Evolutionary conservation across 2,113 vertebrate species (phyloP).

Genomic region (Girardinichthys multiradiatus): DNA sequence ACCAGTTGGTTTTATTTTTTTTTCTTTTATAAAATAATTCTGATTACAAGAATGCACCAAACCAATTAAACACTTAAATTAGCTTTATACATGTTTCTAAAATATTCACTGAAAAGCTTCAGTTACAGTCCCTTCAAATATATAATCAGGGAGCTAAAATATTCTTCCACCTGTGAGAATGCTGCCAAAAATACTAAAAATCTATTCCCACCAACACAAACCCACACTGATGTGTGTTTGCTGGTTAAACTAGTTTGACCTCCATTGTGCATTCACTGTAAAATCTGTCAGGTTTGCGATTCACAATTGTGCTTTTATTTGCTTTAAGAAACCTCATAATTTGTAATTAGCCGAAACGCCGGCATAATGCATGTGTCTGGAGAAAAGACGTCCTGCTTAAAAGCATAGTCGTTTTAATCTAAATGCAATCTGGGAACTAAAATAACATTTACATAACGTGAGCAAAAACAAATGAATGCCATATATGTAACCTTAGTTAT

Average conservation of each 20-base stretch:
- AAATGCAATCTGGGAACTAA: conserved; percentile 1
- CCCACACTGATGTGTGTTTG: neutral
- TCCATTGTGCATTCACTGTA: neutral
- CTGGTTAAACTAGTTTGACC: too few species aligned
- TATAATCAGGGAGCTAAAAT: too few species aligned
- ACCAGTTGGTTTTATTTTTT: neutral
- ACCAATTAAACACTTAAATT: neutral
- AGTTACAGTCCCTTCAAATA: neutral
- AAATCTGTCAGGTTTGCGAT: neutral
- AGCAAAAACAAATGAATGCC: conserved; percentile 53
- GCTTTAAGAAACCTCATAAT: neutral
- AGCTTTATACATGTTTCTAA: neutral
- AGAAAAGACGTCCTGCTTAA: too few species aligned
- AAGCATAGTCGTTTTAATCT: conserved; percentile 9
- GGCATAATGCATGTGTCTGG: too few species aligned
- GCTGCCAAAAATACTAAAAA: too few species aligned
- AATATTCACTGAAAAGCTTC: neutral
- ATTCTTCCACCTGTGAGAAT: too few species aligned
- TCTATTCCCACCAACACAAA: neutral
- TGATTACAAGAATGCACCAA: neutral
- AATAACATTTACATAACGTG: conserved; percentile 49
- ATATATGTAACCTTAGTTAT: conserved; percentile 21
- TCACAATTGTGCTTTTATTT: neutral
- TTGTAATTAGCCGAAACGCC: neutral
- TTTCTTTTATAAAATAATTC: neutral